Conservation (phyloP, 2,113 vertebrate species). For the Trinectes maculatus region DNA sequence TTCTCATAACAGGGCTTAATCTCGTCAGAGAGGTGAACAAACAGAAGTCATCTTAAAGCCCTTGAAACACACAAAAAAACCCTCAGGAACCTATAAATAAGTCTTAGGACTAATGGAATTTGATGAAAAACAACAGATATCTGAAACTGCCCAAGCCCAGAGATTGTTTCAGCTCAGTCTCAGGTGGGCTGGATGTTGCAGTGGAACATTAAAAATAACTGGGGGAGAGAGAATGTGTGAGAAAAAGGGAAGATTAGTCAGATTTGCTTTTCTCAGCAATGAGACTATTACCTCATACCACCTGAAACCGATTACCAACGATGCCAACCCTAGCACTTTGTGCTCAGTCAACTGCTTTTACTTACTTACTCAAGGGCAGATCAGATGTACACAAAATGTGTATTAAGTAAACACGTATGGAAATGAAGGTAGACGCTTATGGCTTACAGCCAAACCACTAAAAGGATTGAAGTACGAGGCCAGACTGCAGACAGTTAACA, state of each 20-base stretch:
- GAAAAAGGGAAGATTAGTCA: constrained; percentile 19
- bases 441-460: constrained; percentile 50
- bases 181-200: constrained; percentile 19
- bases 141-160: constrained; percentile 46
- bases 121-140: constrained; percentile 17
- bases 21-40: constrained; percentile 30
- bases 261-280: constrained; percentile 14
- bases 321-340: background rate
- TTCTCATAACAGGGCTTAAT: constrained; percentile 58
- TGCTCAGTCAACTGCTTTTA: constrained; percentile 6
- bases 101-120: constrained; percentile 48
- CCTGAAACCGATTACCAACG: constrained; percentile 31
- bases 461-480: constrained; percentile 46
- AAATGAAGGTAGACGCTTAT: constrained; percentile 9
- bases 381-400: constrained; percentile 27
- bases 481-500: constrained; percentile 32
- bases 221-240: constrained; percentile 22
- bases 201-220: constrained; percentile 5
- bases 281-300: constrained; percentile 46
- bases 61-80: constrained; percentile 55
- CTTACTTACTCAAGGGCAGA: background rate
- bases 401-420: constrained; percentile 27
- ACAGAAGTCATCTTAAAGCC: constrained; percentile 52
- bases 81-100: constrained; percentile 36
- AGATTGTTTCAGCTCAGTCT: constrained; percentile 13